A percentile compares a stretch with the other conserved stretches of the same genome.
Evolutionary conservation across 2,797 vertebrate genomes (phyloP).

Genomic region (Tinamus major): DNA sequence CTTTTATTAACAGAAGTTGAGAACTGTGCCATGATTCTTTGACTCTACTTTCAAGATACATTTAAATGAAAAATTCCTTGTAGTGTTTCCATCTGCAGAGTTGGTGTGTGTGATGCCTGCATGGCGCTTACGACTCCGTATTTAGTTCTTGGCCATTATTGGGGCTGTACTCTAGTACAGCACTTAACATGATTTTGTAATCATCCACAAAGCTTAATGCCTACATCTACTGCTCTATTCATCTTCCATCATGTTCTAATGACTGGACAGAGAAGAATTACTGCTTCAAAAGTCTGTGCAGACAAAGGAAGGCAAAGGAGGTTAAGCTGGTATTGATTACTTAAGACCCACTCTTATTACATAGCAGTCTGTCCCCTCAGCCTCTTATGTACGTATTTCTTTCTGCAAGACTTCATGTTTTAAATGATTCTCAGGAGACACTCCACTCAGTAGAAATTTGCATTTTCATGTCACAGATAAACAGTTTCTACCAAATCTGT

Average conservation of each 20-base stretch:
- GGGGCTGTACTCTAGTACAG: not conserved
- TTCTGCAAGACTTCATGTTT: not conserved
- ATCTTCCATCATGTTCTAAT: constrained; percentile 10
- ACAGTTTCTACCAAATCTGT: not conserved
- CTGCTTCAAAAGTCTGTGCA: constrained; percentile 46
- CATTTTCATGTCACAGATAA: not conserved
- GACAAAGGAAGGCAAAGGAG: constrained; percentile 24
- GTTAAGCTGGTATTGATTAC: constrained; percentile 49
- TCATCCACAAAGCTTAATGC: not conserved
- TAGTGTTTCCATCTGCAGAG: not conserved
- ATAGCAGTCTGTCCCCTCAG: constrained; percentile 10
- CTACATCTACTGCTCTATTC: constrained; percentile 31
- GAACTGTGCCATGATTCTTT: not conserved
- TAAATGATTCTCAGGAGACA: not conserved
- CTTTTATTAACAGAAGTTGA: not conserved
- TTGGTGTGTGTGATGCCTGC: not conserved
- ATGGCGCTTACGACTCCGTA: not conserved
- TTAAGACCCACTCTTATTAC: constrained; percentile 44
- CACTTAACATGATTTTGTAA: not conserved
- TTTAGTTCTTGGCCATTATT: not conserved
- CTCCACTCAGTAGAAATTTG: no score
- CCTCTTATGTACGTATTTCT: not conserved
- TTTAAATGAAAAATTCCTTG: constrained; percentile 21
- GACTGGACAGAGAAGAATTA: constrained; percentile 46
- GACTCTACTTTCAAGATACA: not conserved